Percentiles rank a stretch among this genome's conserved stretches.
Conservation (phyloP, 2,113 vertebrate species). For the Hippopotamus amphibius region DNA sequence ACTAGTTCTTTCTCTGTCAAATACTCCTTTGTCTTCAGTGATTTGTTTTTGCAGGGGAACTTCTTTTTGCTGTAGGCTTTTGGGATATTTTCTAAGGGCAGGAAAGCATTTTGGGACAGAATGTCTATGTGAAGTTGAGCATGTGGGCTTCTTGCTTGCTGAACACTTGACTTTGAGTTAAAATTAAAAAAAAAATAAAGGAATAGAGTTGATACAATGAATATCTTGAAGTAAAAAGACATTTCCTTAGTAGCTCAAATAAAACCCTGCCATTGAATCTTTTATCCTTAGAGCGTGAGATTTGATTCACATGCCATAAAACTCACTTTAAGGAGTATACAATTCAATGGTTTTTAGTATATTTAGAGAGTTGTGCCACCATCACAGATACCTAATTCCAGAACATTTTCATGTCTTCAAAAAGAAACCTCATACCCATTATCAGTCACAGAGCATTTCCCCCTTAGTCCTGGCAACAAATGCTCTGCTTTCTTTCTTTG, state of each 20-base stretch:
- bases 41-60: conserved; percentile 6
- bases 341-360: background rate
- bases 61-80: conserved; percentile 1
- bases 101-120: conserved; percentile 38
- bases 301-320: conserved; percentile 24
- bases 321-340: background rate
- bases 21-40: background rate
- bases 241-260: conserved; percentile 14
- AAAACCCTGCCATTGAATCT: conserved; percentile 26
- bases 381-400: conserved; percentile 28
- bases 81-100: conserved; percentile 1
- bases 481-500: background rate
- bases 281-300: background rate
- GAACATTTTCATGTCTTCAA: conserved; percentile 20
- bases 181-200: background rate
- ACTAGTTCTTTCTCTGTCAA: background rate
- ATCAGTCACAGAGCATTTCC: background rate
- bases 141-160: background rate
- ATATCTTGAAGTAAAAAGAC: conserved; percentile 13
- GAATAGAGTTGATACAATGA: background rate
- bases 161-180: background rate
- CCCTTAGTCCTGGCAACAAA: background rate
- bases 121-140: background rate
- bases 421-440: background rate
- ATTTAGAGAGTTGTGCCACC: background rate